Percentiles rank a stretch among this genome's conserved stretches.
Evolutionary conservation across 2,797 vertebrate genomes (phyloP).

Genomic region (Phalloptychus januarius): DNA sequence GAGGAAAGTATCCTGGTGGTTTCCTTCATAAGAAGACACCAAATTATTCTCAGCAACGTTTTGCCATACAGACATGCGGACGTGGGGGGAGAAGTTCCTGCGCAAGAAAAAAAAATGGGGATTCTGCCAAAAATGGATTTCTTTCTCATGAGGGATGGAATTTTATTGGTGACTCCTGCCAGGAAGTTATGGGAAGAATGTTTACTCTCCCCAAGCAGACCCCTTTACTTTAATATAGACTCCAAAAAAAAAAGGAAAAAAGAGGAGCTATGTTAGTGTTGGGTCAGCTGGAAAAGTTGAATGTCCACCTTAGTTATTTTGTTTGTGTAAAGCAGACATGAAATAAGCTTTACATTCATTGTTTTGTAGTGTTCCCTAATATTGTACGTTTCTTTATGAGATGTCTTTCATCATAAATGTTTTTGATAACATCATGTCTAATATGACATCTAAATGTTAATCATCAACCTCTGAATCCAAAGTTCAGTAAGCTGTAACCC

Average conservation of each 20-base stretch:
- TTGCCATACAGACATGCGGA: neutral
- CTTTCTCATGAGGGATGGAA: constrained; percentile 47
- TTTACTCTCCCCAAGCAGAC: constrained; percentile 1
- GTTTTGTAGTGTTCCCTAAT: neutral
- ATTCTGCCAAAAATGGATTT: constrained; percentile 45
- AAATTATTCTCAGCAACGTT: neutral
- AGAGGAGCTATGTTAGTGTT: neutral
- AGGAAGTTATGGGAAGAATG: constrained; percentile 54
- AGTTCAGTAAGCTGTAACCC: constrained; percentile 54
- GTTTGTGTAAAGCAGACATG: neutral
- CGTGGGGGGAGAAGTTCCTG: neutral
- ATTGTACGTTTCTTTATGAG: neutral
- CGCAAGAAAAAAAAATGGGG: neutral
- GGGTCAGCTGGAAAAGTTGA: neutral
- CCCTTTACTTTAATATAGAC: neutral
- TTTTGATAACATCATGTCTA: constrained; percentile 1
- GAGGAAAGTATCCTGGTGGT: constrained; percentile 22
- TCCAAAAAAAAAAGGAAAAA: neutral
- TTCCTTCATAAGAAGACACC: constrained; percentile 1
- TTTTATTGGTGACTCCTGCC: constrained; percentile 7
- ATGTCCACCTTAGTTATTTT: neutral
- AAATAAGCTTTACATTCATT: neutral
- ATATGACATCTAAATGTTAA: constrained; percentile 47
- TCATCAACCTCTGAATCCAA: constrained; percentile 63
- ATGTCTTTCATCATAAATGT: neutral